Evolutionary conservation across 92 coral and sea anemone genomes (phyloP).

Genomic region (Scolanthus callimorphus): DNA sequence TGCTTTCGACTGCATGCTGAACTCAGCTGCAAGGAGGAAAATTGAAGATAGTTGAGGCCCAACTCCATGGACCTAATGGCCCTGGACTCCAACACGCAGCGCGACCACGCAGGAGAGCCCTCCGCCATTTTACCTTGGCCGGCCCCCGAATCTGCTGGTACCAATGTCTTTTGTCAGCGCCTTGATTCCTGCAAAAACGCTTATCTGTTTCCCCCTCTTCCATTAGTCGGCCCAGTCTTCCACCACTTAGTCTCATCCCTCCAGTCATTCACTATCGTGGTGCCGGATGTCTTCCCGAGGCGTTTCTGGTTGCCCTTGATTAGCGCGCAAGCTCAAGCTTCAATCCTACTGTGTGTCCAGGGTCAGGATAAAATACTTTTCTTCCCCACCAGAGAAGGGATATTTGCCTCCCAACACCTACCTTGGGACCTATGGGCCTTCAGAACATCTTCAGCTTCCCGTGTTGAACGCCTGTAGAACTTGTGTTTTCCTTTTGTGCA

Average conservation of each 20-base stretch:
- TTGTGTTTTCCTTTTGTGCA: neutral
- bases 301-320: conserved; percentile 54
- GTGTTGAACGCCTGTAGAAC: neutral
- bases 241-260: conserved; percentile 11
- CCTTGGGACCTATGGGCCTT: conserved; percentile 43
- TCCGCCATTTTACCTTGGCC: conserved; percentile 43
- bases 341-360: conserved; percentile 20
- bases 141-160: conserved; percentile 40
- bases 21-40: neutral
- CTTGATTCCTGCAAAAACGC: conserved; percentile 19
- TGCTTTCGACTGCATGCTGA: conserved; percentile 23
- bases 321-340: conserved; percentile 24
- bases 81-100: conserved; percentile 48
- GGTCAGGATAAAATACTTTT: conserved; percentile 20
- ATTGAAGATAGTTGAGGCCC: conserved; percentile 12
- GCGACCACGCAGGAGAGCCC: conserved; percentile 9
- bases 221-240: conserved; percentile 38
- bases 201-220: conserved; percentile 31
- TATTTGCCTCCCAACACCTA: conserved; percentile 12
- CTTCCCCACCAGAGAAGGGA: conserved; percentile 23
- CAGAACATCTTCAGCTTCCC: conserved; percentile 6
- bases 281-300: conserved; percentile 27
- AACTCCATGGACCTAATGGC: conserved; percentile 21
- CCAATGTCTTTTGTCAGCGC: conserved; percentile 20
- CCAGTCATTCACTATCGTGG: conserved; percentile 24